Conservation (phyloP, 2,888 invertebrate species). For the Tachystola acroxantha region DNA sequence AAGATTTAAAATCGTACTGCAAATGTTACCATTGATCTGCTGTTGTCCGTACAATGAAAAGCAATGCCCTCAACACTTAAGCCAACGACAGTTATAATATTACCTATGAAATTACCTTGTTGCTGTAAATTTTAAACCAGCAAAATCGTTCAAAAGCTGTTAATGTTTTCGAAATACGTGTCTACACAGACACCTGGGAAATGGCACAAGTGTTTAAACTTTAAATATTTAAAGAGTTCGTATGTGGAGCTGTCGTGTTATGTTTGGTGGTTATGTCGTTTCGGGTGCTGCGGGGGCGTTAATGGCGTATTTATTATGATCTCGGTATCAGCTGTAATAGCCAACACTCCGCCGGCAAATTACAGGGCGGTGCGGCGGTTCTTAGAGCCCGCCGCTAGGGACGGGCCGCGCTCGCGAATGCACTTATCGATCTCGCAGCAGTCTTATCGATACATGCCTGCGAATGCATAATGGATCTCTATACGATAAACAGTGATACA, state of each 20-base stretch:
- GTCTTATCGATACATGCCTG: constrained; percentile 51
- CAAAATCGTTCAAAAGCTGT: no score
- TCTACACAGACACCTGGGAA: constrained; percentile 10
- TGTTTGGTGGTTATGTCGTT: constrained; percentile 55
- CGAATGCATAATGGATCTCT: constrained; percentile 44
- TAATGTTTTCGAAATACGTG: constrained; percentile 46
- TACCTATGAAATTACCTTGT: no score
- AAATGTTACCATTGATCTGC: no score
- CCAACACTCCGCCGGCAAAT: constrained; percentile 77
- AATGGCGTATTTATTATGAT: constrained; percentile 79
- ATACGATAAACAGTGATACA: constrained; percentile 52
- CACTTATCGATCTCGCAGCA: constrained; percentile 55
- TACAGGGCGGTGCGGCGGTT: constrained; percentile 77
- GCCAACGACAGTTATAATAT: no score
- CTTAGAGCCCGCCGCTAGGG: constrained; percentile 57
- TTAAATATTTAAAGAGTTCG: constrained; percentile 19
- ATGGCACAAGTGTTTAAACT: constrained; percentile 6
- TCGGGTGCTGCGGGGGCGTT: constrained; percentile 75
- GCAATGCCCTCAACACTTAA: no score
- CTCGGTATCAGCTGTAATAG: constrained; percentile 76
- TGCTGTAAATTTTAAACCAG: no score
- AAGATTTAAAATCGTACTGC: no score
- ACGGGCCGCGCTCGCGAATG: constrained; percentile 34
- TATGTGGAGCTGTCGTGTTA: constrained; percentile 16
- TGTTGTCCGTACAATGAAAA: no score